Evolutionary conservation across 1,140 invertebrate species (phyloP), one percentile per base, ranked within the genome.

Genomic region (Mycetomoellerius zeteki): DNA sequence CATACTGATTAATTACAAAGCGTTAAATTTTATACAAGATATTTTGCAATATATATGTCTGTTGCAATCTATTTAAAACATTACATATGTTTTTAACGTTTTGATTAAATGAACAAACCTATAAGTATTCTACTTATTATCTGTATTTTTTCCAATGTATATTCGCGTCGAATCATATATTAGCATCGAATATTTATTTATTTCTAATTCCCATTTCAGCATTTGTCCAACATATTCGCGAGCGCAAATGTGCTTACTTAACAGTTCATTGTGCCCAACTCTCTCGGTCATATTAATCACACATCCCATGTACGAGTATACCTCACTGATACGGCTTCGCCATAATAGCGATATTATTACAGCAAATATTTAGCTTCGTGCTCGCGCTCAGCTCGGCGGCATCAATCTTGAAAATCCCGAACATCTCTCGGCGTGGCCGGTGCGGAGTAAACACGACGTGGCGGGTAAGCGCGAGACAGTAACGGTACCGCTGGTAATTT

Each of bases 401-500:
- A 73, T 82, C 80, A 73, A 82, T 82, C 80, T 72, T 82, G 67
- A 54, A 82, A 82, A 73, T 73, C 52, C 65, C 78, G 78, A 82
- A 56, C 78, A 58, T 82, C 80, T 80, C 77, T 60, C 80, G n/a
- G 24, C 60, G 72, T 77, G 84, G 60, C 75, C 50, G 47, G 73
- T 58, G 73, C 84, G 73, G 52, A 87, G 81, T 84, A 89, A 89
- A 90, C 82, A 64, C 50, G 58, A 75, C 62, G 50, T 43, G 27
- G 37, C 30, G 64, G 27, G 71, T 67, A 8, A 50, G 69, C 24
- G 62, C 76, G 80, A 90, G 89, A 90, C 89, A 88, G 82, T 90
- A 90, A 90, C 89, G 89, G 88, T 90, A 88, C 73, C 24, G 2
- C 37, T 12, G 27, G 77, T 90, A 90, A 90, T 90, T 90, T 90